Evolutionary conservation across 2,797 vertebrate species (phyloP).

Genomic region (Poecilia velifera): DNA sequence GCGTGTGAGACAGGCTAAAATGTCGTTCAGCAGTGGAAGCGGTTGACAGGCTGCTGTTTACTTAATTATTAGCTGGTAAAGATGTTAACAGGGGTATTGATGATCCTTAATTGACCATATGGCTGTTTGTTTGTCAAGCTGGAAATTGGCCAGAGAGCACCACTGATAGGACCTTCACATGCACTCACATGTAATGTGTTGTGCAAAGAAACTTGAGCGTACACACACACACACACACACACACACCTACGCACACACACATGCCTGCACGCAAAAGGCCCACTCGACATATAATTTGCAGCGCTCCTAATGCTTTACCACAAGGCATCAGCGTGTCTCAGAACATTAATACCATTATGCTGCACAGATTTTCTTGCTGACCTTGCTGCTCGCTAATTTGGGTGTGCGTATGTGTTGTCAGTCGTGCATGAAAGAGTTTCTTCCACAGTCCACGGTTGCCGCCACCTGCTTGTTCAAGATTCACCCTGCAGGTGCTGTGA

Average conservation of each 20-base stretch:
- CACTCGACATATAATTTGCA: conserved; percentile 40
- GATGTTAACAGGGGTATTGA: conserved; percentile 76
- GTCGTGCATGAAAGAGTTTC: conserved; percentile 2
- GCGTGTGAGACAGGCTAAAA: conserved; percentile 17
- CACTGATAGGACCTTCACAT: conserved; percentile 37
- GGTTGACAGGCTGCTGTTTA: conserved; percentile 68
- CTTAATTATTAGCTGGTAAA: conserved; percentile 74
- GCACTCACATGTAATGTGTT: conserved; percentile 24
- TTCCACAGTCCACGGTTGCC: conserved; percentile 9
- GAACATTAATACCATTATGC: conserved; percentile 47
- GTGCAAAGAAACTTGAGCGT: conserved; percentile 11
- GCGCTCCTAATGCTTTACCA: conserved; percentile 42
- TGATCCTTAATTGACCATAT: conserved; percentile 81
- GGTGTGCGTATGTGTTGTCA: conserved; percentile 17
- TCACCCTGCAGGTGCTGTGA: conserved; percentile 33
- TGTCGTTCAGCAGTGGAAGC: conserved; percentile 44
- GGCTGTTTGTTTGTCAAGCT: conserved; percentile 68
- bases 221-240: conserved; percentile 15
- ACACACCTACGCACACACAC: conserved; percentile 20
- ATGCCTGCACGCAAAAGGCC: conserved; percentile 18
- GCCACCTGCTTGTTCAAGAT: conserved; percentile 41
- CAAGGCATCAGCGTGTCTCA: conserved; percentile 48
- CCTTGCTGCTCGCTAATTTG: conserved; percentile 46
- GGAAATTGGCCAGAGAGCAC: conserved; percentile 60
- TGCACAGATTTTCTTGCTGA: conserved; percentile 44